Percentiles rank a stretch among this genome's conserved stretches.
These are phyloP conservation scores for Metallyticus violacea DNA, from an alignment of 2,888 invertebrate species.

Conservation along the genomic window DNA sequence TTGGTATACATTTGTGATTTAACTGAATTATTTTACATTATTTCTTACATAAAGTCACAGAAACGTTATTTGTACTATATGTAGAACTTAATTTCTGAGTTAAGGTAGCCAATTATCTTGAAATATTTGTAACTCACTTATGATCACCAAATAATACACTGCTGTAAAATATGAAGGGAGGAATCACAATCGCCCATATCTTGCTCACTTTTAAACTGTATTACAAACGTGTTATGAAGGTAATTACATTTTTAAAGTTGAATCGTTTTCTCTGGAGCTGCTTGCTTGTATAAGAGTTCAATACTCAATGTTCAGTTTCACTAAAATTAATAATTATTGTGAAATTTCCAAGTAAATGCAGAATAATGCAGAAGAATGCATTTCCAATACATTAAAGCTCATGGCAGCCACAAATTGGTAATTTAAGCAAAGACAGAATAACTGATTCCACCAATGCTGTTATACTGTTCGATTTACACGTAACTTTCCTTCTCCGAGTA, in stretches of 20 bases:
- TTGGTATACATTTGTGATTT: neutral
- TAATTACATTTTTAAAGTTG: neutral
- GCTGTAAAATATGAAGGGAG: neutral
- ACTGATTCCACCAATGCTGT: neutral
- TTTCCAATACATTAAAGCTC: neutral
- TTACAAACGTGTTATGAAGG: neutral
- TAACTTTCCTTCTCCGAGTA: slow-evolving; percentile 78
- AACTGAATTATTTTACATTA: neutral
- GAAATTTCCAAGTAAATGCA: neutral
- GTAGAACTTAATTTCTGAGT: neutral
- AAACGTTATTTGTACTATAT: neutral
- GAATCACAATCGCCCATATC: neutral
- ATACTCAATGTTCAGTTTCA: neutral
- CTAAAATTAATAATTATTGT: neutral
- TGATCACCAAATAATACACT: neutral
- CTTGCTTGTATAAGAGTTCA: neutral
- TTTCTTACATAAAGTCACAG: neutral
- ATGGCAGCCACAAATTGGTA: neutral
- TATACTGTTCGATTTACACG: slow-evolving; percentile 33
- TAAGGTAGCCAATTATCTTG: neutral
- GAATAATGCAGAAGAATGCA: neutral
- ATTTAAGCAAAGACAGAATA: neutral
- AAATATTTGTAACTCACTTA: neutral
- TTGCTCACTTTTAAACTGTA: neutral
- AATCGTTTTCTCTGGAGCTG: neutral